phyloP scores from a whole-genome alignment of 1,140 invertebrate genomes.

The Aphaenogaster ashmeadi region DNA sequence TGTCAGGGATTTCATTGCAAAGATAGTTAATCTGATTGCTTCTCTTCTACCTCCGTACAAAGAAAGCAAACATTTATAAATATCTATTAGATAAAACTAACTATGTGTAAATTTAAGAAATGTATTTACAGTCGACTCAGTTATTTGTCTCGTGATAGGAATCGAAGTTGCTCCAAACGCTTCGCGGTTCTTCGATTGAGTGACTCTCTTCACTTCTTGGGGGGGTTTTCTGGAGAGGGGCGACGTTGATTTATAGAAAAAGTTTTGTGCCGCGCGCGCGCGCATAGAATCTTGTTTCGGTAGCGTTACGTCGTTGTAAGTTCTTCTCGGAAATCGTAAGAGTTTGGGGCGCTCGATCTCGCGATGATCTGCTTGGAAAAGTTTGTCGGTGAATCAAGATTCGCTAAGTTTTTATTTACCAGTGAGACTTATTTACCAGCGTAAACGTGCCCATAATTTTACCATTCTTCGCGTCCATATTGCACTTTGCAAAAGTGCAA shows the following conservation, averaged over 20 bases:
- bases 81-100: not conserved
- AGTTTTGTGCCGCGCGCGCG: slow-evolving; percentile 40
- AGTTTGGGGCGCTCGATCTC: slow-evolving; percentile 47
- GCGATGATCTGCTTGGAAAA: slow-evolving; percentile 52
- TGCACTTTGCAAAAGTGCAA: slow-evolving; percentile 29
- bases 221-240: not conserved
- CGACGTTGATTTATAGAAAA: slow-evolving; percentile 66
- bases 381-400: slow-evolving; percentile 61
- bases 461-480: slow-evolving; percentile 37
- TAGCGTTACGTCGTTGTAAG: slow-evolving; percentile 45
- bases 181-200: slow-evolving; percentile 39
- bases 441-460: slow-evolving; percentile 60
- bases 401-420: slow-evolving; percentile 53
- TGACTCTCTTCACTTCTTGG: slow-evolving; percentile 30
- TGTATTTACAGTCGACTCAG: not conserved
- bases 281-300: slow-evolving; percentile 51
- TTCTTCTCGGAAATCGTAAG: slow-evolving; percentile 29
- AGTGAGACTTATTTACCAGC: slow-evolving; percentile 48
- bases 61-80: not conserved
- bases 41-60: not conserved
- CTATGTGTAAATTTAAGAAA: not conserved
- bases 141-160: slow-evolving; percentile 26
- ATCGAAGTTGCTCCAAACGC: slow-evolving; percentile 23
- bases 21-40: not conserved
- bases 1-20: not conserved